Base-by-base conservation (phyloP, 2,113 vertebrate species). In the Sturnira hondurensis region DNA sequence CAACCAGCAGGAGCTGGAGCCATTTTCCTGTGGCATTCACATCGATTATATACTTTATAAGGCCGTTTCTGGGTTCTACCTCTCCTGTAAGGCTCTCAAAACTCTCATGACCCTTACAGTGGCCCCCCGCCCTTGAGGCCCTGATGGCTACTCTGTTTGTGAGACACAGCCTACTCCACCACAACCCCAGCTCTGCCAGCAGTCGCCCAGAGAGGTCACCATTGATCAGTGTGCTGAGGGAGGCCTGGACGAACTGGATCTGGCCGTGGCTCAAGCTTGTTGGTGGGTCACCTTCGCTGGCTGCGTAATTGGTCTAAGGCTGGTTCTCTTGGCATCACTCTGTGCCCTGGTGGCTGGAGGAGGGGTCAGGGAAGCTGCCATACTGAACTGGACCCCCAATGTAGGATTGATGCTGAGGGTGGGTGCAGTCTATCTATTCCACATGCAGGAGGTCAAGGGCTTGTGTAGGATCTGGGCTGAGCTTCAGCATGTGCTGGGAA, bases 1-100 rank as follows among this genome's bases (percentile, higher is more conserved):
- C n/a, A 96, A 87, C 89, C 98, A 98, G 83, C 97, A 98, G 5
- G 99, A 99, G 84, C 97, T 99, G n/a, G 77, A 93, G 84, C 98
- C 98, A 0, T 99, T 99, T 93, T 99, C 99, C 0, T 98, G 97
- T 84, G 99, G 99, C 83, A 98, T 99, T 96, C 99, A 99, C 77
- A 99, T 99, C 0, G 99, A 99, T 98, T 99, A 99, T 89, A 98
- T 99, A 97, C 98, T 99, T 76, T 99, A 98, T 76, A 99, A 99
- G 99, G 99, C 99, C 1, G 96, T 98, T 31, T 94, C 98, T 89
- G 98, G 96, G 76, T 96, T 98, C 16, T 95, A 89, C 0, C 96
- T 99, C 45, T 98, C 86, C 85, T 99, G 99, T 56, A 98, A 99
- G 93, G 98, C 98, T 92, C 98, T 99, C 96, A 98, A 93, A 94